Conservation (phyloP, 1,140 invertebrate species). For the Battus philenor region DNA sequence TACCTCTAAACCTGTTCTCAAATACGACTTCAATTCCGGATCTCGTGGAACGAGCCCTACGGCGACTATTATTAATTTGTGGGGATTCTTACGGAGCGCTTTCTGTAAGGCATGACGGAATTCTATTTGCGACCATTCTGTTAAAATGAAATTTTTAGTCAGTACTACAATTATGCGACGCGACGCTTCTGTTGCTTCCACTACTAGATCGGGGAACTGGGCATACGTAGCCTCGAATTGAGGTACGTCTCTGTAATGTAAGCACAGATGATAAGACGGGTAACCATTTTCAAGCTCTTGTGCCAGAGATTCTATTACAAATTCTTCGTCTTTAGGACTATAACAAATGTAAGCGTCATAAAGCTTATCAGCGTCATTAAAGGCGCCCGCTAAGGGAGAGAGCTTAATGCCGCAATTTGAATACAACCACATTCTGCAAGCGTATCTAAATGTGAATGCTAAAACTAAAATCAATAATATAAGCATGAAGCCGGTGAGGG, state of each 20-base stretch:
- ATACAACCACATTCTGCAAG: slow-evolving; percentile 90
- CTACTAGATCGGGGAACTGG: slow-evolving; percentile 84
- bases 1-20: slow-evolving; percentile 90
- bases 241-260: slow-evolving; percentile 91
- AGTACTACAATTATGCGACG: slow-evolving; percentile 87
- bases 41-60: slow-evolving; percentile 89
- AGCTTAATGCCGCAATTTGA: slow-evolving; percentile 89
- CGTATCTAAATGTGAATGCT: slow-evolving; percentile 87
- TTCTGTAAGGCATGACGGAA: slow-evolving; percentile 89
- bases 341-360: slow-evolving; percentile 95
- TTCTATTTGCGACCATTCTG: slow-evolving; percentile 90
- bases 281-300: slow-evolving; percentile 85
- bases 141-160: slow-evolving; percentile 88
- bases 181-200: slow-evolving; percentile 91
- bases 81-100: slow-evolving; percentile 85
- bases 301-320: slow-evolving; percentile 88
- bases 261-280: slow-evolving; percentile 85
- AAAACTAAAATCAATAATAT: slow-evolving; percentile 83
- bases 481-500: slow-evolving; percentile 83
- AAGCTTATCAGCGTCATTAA: slow-evolving; percentile 86
- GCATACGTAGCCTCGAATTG: slow-evolving; percentile 85
- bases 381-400: slow-evolving; percentile 83
- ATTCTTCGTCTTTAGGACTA: slow-evolving; percentile 91
- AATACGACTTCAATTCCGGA: slow-evolving; percentile 89
- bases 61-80: slow-evolving; percentile 90